Evolutionary conservation across 2,797 vertebrate species (phyloP), one percentile per base, ranked within the genome.

Genomic region (Echiichthys vipera): DNA sequence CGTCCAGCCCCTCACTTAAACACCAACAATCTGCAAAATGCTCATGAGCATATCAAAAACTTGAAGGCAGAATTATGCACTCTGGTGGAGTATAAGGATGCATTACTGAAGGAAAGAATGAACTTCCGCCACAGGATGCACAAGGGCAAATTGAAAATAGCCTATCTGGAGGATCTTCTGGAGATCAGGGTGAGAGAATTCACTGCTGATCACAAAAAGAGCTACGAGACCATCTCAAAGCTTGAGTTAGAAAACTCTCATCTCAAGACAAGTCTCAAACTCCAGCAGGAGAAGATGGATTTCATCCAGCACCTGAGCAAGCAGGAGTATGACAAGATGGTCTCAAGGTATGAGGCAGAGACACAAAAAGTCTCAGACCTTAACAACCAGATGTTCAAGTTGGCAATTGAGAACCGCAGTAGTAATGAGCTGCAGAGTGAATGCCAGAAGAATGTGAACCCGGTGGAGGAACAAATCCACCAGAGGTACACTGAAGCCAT

Each of bases 231-330:
- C 20, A 24, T 46, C 20, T 13, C 22, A 46, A 46, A 22, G 20
- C 20, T 22, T 0, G 20, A 45, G 11, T 45, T 5, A 0, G 20
- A 45, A 45, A 45, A 22, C 43, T 13, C 43, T 20, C 43, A 13
- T 20, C 37, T 20, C 9, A 22, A 20, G n/a, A 36, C 11, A 36
- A 36, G 10, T 36, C 34, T 36, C 34, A 10, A 13, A 36, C 13
- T 36, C 34, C 34, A 36, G 34, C 10, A 12, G 34, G 20, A 46
- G 20, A 46, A 12, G 20, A 46, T 24, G 0, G 20, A 46, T 24
- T 20, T 12, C 0, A 11, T 0, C 43, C 43, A 0, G 43, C 20
- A 12, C 43, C 0, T 46, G 43, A 24, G 45, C 22, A 0, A 46
- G 45, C 45, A 46, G 22, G 12, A 46, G 45, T 0, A 12, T 1